Conservation (phyloP, 2,113 vertebrate genomes). For the Macaca nemestrina region DNA sequence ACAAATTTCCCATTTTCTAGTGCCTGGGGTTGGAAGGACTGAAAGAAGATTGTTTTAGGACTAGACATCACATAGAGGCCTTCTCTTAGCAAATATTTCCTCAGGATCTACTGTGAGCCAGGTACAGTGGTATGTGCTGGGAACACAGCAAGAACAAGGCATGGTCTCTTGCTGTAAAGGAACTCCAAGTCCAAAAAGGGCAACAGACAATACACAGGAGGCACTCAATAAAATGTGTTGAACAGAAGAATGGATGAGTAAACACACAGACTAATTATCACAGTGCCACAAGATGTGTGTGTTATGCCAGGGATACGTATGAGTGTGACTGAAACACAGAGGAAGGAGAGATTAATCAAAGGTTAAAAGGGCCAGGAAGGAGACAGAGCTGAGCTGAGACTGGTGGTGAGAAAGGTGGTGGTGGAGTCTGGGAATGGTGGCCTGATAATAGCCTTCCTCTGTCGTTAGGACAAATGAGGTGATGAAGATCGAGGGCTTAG, state of each 20-base stretch:
- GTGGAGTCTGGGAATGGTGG: not conserved
- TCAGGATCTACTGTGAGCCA: not conserved
- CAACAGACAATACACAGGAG: not conserved
- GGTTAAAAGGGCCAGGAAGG: not conserved
- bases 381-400: not conserved
- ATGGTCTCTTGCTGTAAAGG: not conserved
- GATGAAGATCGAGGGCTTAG: not conserved
- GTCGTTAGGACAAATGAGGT: not conserved
- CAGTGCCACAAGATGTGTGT: not conserved
- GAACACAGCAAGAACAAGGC: not conserved
- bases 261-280: not conserved
- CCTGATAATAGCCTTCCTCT: not conserved
- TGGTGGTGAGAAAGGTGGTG: not conserved
- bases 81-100: conserved; percentile 40
- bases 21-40: not conserved
- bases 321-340: not conserved
- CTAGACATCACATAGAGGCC: not conserved
- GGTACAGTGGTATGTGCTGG: not conserved
- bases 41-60: not conserved
- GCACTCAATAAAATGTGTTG: not conserved
- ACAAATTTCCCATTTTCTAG: not conserved
- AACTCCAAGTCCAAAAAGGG: not conserved
- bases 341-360: not conserved
- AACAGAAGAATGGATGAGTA: not conserved
- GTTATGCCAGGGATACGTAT: not conserved